Percentiles rank a stretch among this genome's conserved stretches.
Conservation (phyloP, 2,888 invertebrate genomes). For the Drosophila testacea region DNA sequence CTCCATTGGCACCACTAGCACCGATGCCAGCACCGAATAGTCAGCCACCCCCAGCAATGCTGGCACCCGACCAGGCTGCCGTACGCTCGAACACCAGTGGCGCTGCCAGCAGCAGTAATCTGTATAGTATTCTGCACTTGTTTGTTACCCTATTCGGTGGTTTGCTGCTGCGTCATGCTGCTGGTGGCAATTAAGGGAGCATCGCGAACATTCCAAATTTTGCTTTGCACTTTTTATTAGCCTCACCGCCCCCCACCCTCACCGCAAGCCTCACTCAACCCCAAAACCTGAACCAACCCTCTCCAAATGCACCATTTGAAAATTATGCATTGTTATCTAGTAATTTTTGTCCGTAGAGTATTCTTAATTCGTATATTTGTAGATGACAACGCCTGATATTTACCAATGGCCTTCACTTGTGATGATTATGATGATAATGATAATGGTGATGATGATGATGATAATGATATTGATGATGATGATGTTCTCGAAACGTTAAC, state of each 20-base stretch:
- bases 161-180: conserved; percentile 17
- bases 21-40: conserved; percentile 45
- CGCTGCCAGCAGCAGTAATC: conserved; percentile 5
- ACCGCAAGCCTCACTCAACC: neutral
- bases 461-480: conserved; percentile 8
- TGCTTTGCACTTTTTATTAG: conserved; percentile 37
- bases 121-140: conserved; percentile 10
- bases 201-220: conserved; percentile 33
- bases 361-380: conserved; percentile 34
- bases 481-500: conserved; percentile 19
- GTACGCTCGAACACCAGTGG: conserved; percentile 55
- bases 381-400: conserved; percentile 30
- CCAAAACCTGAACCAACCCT: neutral
- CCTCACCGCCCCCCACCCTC: conserved; percentile 5
- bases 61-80: conserved; percentile 71
- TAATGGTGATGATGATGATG: conserved; percentile 11
- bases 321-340: conserved; percentile 38
- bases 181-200: conserved; percentile 39
- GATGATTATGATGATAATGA: conserved; percentile 32
- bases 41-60: conserved; percentile 57
- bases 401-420: conserved; percentile 52
- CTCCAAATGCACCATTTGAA: conserved; percentile 3
- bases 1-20: conserved; percentile 70
- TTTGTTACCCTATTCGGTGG: conserved; percentile 20
- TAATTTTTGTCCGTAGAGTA: conserved; percentile 36